Evolutionary conservation across 1,140 invertebrate species (phyloP).

Genomic region (Heterodera schachtii): DNA sequence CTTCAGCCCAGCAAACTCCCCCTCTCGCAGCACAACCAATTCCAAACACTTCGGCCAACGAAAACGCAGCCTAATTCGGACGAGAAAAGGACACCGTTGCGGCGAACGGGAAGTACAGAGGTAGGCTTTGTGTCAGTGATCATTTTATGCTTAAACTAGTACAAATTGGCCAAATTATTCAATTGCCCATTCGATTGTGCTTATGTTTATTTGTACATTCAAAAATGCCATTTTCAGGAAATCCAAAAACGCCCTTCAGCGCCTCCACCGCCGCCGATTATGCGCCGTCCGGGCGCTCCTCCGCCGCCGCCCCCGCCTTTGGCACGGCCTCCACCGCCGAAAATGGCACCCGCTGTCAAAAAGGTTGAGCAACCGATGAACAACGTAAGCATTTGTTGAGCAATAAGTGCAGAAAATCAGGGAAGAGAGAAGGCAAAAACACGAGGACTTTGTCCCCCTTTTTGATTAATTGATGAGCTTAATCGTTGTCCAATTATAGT

Average conservation of each 20-base stretch:
- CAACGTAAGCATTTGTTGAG: not conserved
- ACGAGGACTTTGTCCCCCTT: too few species aligned
- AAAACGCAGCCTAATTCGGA: constrained; percentile 14
- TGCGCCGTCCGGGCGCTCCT: constrained; percentile 32
- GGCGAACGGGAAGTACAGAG: constrained; percentile 30
- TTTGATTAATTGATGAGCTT: too few species aligned
- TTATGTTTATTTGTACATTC: too few species aligned
- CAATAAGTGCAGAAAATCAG: too few species aligned
- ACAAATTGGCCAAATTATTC: too few species aligned
- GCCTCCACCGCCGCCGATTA: not conserved
- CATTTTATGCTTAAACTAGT: too few species aligned
- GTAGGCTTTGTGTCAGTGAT: not conserved
- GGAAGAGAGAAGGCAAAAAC: too few species aligned
- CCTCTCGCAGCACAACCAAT: constrained; percentile 26
- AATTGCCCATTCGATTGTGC: too few species aligned
- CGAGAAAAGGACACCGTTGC: not conserved
- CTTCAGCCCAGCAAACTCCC: constrained; percentile 11
- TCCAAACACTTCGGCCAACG: constrained; percentile 31
- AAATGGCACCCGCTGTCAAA: not conserved
- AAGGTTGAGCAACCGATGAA: not conserved
- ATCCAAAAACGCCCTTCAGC: constrained; percentile 4
- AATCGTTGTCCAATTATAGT: too few species aligned
- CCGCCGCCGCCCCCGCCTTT: constrained; percentile 32
- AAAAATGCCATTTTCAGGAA: constrained; percentile 1
- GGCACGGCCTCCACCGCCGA: not conserved